Evolutionary conservation across 2,888 invertebrate genomes (phyloP).

Genomic region (Disparrhopalites patrizii): DNA sequence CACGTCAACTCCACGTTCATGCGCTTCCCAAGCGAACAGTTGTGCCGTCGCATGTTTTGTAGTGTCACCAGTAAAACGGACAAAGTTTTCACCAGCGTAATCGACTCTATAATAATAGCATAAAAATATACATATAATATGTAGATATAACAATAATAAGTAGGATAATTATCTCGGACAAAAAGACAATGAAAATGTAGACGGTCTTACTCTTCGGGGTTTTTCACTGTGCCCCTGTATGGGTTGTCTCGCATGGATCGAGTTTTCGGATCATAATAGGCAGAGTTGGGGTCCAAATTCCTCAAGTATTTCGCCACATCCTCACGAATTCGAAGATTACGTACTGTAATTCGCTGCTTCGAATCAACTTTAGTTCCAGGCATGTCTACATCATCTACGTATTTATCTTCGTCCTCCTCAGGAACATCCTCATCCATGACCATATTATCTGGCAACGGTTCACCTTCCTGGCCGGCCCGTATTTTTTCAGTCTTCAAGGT

Average conservation of each 20-base stretch:
- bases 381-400: constrained; percentile 94
- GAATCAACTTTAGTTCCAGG: constrained; percentile 99
- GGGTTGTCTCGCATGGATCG: constrained; percentile 98
- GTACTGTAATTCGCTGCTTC: constrained; percentile 96
- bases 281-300: constrained; percentile 94
- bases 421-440: constrained; percentile 67
- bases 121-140: not conserved
- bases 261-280: constrained; percentile 98
- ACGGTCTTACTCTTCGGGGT: constrained; percentile 60
- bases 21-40: constrained; percentile 96
- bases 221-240: constrained; percentile 59
- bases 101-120: constrained; percentile 56
- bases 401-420: constrained; percentile 86
- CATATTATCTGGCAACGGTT: constrained; percentile 49
- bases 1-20: constrained; percentile 86
- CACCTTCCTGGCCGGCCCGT: constrained; percentile 55
- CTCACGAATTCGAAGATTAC: constrained; percentile 95
- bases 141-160: not conserved
- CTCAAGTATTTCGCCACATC: constrained; percentile 98
- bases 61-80: constrained; percentile 91
- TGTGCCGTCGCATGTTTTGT: constrained; percentile 84
- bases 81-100: constrained; percentile 95
- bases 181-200: not conserved
- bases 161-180: not conserved
- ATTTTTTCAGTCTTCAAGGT: constrained; percentile 85